Evolutionary conservation across 2,888 invertebrate species (phyloP).

Genomic region (Tupiocoris notatus): DNA sequence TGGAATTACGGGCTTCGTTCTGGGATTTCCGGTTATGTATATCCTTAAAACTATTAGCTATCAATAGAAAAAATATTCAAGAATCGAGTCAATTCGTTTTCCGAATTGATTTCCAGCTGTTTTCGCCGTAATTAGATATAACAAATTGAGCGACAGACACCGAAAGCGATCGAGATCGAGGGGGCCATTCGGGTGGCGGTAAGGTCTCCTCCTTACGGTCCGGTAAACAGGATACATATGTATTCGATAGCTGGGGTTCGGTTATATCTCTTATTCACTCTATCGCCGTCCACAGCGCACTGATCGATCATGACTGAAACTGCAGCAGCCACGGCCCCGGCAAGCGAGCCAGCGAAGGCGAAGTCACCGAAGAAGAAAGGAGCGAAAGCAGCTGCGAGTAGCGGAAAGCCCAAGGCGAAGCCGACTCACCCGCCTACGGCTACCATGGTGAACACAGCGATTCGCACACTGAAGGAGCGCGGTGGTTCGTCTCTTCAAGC

Average conservation of each 20-base stretch:
- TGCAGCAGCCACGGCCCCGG: constrained; percentile 5
- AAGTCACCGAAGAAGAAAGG: constrained; percentile 21
- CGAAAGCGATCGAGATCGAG: constrained; percentile 14
- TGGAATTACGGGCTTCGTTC: background rate
- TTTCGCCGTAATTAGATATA: background rate
- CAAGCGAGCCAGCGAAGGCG: constrained; percentile 17
- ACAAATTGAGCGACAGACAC: background rate
- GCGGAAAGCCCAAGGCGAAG: constrained; percentile 44
- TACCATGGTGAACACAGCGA: constrained; percentile 62
- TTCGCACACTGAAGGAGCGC: constrained; percentile 59
- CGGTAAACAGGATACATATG: no score
- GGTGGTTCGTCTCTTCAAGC: constrained; percentile 61
- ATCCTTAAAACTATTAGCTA: no score
- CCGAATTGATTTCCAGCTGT: background rate
- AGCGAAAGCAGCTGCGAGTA: constrained; percentile 10
- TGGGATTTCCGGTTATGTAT: no score
- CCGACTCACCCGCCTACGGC: constrained; percentile 57
- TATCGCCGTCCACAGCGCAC: background rate
- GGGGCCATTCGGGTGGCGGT: constrained; percentile 36
- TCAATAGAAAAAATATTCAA: no score
- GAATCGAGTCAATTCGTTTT: no score
- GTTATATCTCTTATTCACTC: background rate
- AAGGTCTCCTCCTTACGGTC: constrained; percentile 7
- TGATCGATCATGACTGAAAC: background rate
- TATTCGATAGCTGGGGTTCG: background rate